These are phyloP conservation scores for Gambusia affinis DNA, from an alignment of 2,113 vertebrate genomes.

Conservation along the genomic window DNA sequence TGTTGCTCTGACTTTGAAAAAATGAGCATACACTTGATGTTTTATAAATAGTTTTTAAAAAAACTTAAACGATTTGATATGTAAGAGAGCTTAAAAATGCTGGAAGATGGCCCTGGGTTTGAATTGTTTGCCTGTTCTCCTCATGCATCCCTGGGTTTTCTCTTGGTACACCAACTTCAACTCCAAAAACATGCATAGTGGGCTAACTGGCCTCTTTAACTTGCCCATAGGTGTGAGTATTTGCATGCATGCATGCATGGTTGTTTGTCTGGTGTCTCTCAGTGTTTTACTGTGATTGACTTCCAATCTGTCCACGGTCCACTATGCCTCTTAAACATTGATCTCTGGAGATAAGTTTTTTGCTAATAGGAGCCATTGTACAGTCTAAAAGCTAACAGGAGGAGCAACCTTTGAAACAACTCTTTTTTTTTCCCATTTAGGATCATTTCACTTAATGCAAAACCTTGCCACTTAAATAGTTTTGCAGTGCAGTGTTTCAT, in stretches of 20 bases:
- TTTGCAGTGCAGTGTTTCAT: no score
- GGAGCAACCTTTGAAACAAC: no score
- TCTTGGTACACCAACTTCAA: background rate
- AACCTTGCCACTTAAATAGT: no score
- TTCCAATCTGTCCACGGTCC: no score
- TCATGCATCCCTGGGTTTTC: background rate
- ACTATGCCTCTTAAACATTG: background rate
- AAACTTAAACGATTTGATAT: background rate
- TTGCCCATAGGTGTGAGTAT: background rate
- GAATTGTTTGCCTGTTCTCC: background rate
- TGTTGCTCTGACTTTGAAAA: no score
- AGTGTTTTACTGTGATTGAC: background rate
- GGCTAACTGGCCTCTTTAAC: background rate
- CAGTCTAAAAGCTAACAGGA: no score
- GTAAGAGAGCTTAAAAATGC: no score
- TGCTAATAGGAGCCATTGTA: background rate
- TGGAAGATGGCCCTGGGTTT: no score
- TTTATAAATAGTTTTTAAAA: background rate
- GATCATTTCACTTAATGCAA: no score
- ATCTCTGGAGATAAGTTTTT: background rate
- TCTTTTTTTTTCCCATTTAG: no score
- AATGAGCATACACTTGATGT: background rate
- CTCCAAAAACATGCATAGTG: background rate
- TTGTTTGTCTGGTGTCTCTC: background rate
- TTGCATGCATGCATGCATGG: background rate